These are phyloP conservation scores for Gallinago undulata DNA, from an alignment of 2,113 vertebrate genomes.

Conservation along the genomic window DNA sequence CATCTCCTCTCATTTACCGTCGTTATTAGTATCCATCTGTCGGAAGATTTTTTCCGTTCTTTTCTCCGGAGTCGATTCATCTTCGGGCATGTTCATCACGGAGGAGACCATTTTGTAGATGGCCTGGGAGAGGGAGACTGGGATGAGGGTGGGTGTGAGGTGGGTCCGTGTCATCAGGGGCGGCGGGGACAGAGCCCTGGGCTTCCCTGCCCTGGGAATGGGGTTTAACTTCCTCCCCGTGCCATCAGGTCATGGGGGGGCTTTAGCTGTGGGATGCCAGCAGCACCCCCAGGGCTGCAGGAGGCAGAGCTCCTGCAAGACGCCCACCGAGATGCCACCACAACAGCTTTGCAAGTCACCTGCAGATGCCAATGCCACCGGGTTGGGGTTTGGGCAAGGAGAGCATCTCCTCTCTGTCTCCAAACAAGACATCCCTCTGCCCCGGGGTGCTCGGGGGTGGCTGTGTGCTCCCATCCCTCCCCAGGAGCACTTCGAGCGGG, in stretches of 20 bases:
- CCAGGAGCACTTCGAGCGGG: fast-evolving
- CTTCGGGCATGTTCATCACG: conserved; percentile 99
- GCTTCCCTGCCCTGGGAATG: background rate
- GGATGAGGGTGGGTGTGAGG: background rate
- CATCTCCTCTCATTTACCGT: conserved; percentile 81
- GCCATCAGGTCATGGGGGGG: fast-evolving
- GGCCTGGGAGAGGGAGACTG: conserved; percentile 75
- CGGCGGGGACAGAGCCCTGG: background rate
- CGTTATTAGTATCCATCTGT: conserved; percentile 99
- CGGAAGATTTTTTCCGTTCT: conserved; percentile 99
- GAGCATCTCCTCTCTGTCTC: fast-evolving
- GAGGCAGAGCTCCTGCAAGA: background rate
- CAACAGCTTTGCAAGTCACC: fast-evolving
- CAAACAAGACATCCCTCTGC: fast-evolving
- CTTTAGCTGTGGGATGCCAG: background rate
- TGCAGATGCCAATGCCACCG: fast-evolving
- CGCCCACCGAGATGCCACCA: background rate
- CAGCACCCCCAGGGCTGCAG: background rate
- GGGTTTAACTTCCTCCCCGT: fast-evolving
- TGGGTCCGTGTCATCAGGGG: fast-evolving
- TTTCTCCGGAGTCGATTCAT: conserved; percentile 98
- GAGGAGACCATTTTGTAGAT: conserved; percentile 99
- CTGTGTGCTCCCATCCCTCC: background rate
- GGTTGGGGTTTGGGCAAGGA: background rate
- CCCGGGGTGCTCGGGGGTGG: fast-evolving